phyloP scores from a whole-genome alignment of 1,140 invertebrate species.

The Drosophila gunungcola region DNA sequence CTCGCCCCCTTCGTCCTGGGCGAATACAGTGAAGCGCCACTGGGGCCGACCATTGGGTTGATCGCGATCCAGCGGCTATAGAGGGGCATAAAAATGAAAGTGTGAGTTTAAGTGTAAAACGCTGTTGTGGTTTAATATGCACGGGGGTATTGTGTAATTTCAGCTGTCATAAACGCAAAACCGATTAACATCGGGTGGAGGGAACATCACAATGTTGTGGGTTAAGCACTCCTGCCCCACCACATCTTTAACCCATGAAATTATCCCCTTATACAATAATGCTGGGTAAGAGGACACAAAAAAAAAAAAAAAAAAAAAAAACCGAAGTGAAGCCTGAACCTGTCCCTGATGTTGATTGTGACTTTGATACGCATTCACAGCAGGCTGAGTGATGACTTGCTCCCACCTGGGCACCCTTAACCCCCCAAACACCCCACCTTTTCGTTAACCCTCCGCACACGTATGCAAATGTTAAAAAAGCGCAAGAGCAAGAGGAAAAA shows the following conservation, averaged over 20 bases:
- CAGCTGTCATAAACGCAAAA: slow-evolving; percentile 81
- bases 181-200: slow-evolving; percentile 70
- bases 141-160: slow-evolving; percentile 65
- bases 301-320: not conserved
- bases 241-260: slow-evolving; percentile 36
- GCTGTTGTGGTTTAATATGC: slow-evolving; percentile 44
- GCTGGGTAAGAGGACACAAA: slow-evolving; percentile 20
- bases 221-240: not conserved
- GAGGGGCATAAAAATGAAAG: slow-evolving; percentile 3
- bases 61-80: slow-evolving; percentile 96
- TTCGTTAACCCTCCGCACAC: slow-evolving; percentile 11
- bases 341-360: slow-evolving; percentile 70
- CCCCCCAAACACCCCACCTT: not conserved
- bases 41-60: slow-evolving; percentile 97
- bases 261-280: slow-evolving; percentile 63
- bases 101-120: slow-evolving; percentile 27
- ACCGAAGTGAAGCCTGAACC: slow-evolving; percentile 8
- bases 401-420: slow-evolving; percentile 28
- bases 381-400: slow-evolving; percentile 66
- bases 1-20: slow-evolving; percentile 98
- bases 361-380: slow-evolving; percentile 79
- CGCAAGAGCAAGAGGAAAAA: slow-evolving; percentile 40
- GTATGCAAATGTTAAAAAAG: slow-evolving; percentile 65
- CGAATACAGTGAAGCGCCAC: slow-evolving; percentile 99
- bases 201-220: slow-evolving; percentile 55